These are phyloP conservation scores for Hafferia zeledoni DNA, from an alignment of 2,797 vertebrate species.

Conservation along the genomic window DNA sequence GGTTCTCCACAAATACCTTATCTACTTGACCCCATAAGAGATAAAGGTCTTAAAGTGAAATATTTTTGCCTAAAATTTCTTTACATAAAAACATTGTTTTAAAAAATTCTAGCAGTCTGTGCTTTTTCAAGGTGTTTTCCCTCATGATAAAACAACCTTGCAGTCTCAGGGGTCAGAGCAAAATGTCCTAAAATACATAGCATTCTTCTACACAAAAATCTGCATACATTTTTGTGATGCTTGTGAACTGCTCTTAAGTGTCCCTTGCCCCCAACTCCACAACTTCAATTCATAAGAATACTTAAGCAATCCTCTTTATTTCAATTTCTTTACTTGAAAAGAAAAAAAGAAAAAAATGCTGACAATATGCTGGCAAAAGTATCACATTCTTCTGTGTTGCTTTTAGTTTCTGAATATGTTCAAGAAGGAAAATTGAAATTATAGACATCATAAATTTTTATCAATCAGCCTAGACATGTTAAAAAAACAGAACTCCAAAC, in stretches of 20 bases:
- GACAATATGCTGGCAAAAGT: background rate
- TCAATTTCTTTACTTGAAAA: background rate
- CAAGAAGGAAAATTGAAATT: background rate
- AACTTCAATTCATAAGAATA: background rate
- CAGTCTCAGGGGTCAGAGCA: background rate
- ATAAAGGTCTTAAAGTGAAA: background rate
- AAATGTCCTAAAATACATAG: background rate
- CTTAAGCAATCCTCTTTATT: background rate
- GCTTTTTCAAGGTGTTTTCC: background rate
- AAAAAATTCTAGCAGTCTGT: background rate
- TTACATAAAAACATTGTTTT: background rate
- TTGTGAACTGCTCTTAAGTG: background rate
- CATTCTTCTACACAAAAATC: background rate
- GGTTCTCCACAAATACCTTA: background rate
- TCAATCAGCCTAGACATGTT: background rate
- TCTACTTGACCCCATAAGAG: background rate
- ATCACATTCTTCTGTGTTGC: background rate
- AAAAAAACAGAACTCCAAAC: background rate
- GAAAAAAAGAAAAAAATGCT: background rate
- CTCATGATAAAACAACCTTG: background rate
- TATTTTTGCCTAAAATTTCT: background rate
- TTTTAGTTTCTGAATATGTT: background rate
- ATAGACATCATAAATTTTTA: background rate
- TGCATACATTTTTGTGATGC: background rate
- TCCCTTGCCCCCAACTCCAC: rapidly evolving